A percentile compares a stretch with the other conserved stretches of the same genome.
Conservation (phyloP, 2,113 vertebrate genomes). For the Bagarius yarrelli region DNA sequence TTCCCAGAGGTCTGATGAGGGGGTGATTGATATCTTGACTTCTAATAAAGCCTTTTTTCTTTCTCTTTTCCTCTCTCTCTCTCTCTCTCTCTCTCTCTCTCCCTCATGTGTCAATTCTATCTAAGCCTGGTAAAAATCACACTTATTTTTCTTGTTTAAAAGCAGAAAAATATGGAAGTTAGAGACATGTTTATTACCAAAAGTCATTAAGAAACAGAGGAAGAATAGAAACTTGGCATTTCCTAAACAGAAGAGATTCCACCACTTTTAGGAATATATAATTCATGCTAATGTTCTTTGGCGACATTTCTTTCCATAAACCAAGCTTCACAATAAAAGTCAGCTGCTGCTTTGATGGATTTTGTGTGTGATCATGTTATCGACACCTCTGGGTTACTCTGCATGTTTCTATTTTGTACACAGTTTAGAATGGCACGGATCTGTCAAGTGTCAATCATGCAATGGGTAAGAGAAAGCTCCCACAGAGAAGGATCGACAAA, state of each 20-base stretch:
- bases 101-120: neutral
- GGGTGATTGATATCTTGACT: constrained; percentile 88
- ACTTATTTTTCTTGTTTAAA: neutral
- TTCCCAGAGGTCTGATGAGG: constrained; percentile 79
- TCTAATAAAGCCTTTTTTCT: constrained; percentile 69
- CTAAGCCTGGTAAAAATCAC: neutral
- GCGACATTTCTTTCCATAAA: constrained; percentile 53
- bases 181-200: constrained; percentile 69
- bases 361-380: constrained; percentile 26
- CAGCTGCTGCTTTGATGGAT: constrained; percentile 21
- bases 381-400: constrained; percentile 14
- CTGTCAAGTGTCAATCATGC: constrained; percentile 60
- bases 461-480: constrained; percentile 31
- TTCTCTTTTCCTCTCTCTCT: constrained; percentile 22
- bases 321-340: constrained; percentile 12
- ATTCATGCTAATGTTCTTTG: neutral
- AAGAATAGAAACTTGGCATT: constrained; percentile 56
- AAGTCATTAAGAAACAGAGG: constrained; percentile 54
- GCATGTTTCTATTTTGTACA: constrained; percentile 36
- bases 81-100: constrained; percentile 29
- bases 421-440: constrained; percentile 43
- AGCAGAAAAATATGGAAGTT: constrained; percentile 70
- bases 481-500: constrained; percentile 21
- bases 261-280: constrained; percentile 9
- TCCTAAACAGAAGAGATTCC: constrained; percentile 18